Evolutionary conservation across 2,888 invertebrate genomes (phyloP), one percentile per base, ranked within the genome.

Genomic region (Yponomeuta sedellus): DNA sequence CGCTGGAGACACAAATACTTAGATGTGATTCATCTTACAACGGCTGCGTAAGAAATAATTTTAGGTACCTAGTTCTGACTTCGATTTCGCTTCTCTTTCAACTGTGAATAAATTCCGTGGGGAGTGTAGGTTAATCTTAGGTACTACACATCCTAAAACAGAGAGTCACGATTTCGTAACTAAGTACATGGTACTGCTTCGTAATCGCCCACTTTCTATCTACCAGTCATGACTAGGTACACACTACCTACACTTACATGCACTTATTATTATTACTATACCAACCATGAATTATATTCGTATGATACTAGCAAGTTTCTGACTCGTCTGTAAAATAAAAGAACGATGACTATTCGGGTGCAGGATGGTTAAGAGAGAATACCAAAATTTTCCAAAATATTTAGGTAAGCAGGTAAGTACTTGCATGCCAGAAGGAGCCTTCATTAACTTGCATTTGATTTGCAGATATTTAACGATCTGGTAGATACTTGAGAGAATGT

Each of bases 181-280:
- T 52, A 52, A 52, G 44, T 52, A 52, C 44, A 52, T 16, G 40
- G 65, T 57, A 64, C 40, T 6, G 59, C 19, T 11, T 34, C 66
- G 67, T 64, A 66, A 77, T 75, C 74, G 69, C 72, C 34, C 68
- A 73, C 80, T 80, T 80, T 81, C 78, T 78, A 79, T 76, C 75
- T 72, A 70, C 69, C 71, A 73, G 73, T 74, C 70, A 73, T 67
- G 67, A 68, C 61, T 40, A 22, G 65, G 12, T 59, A 28, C 58
- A n/a, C 12, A 25, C 39, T 59, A 34, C 16, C 12, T 52, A 52
- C 44, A 52, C 44, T 12, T 16, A 52, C 44, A 34, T 34, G 34
- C 5, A 52, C 16, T 12, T 16, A 52, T 52, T 52, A 52, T 52
- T 52, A 34, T 52, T 52, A 52, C 16, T 22, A 59, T n/a, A n/a